Conservation (phyloP, 2,797 vertebrate species). For the Spheniscus humboldti region DNA sequence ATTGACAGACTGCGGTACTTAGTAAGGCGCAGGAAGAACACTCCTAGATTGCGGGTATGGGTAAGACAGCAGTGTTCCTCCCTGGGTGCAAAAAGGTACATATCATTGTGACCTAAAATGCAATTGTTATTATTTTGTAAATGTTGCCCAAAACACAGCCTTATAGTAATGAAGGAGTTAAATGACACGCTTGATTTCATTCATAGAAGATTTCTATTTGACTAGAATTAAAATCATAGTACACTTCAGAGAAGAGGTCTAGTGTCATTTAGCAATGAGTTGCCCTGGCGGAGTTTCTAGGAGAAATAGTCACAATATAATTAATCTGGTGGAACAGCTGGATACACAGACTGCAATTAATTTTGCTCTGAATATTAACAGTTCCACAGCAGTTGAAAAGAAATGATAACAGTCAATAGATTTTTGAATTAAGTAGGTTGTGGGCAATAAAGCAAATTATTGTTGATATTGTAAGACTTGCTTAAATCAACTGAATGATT, state of each 20-base stretch:
- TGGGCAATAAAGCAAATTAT: constrained; percentile 73
- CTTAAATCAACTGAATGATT: constrained; percentile 60
- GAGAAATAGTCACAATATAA: constrained; percentile 61
- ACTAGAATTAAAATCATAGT: constrained; percentile 10
- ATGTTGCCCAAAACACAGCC: background rate
- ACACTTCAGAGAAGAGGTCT: constrained; percentile 34
- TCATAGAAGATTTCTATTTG: background rate
- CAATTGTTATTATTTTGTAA: background rate
- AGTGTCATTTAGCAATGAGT: constrained; percentile 35
- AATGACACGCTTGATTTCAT: background rate
- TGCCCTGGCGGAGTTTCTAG: constrained; percentile 45
- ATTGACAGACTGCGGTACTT: background rate
- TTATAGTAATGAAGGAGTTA: constrained; percentile 35
- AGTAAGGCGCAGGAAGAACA: background rate
- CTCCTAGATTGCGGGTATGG: background rate
- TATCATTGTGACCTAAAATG: background rate
- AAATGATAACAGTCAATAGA: constrained; percentile 69
- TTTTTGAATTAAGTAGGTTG: constrained; percentile 71
- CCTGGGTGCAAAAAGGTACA: background rate
- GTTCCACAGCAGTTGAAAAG: constrained; percentile 68
- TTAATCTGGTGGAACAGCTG: constrained; percentile 73
- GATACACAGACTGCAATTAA: constrained; percentile 71
- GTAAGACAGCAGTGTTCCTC: background rate
- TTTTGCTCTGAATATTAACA: constrained; percentile 73
- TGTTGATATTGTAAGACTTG: constrained; percentile 66